Percentiles rank a stretch among this genome's conserved stretches.
These are phyloP conservation scores for Cathartes aura DNA, from an alignment of 2,113 vertebrate genomes.

Conservation along the genomic window DNA sequence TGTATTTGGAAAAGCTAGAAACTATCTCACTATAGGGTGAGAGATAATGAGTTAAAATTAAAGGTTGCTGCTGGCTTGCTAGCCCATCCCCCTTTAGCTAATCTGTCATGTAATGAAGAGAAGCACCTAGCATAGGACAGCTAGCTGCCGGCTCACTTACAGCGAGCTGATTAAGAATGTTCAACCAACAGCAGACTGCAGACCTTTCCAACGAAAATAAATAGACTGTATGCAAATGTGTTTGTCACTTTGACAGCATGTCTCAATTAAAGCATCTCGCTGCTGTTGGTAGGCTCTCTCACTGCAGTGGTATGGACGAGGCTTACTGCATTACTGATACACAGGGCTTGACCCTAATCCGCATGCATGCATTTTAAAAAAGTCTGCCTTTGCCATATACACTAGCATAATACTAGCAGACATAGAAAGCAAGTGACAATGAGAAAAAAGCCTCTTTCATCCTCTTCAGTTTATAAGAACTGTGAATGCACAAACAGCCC, in stretches of 20 bases:
- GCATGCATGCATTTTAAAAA: slow-evolving; percentile 81
- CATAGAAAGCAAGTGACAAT: slow-evolving; percentile 79
- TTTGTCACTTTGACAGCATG: slow-evolving; percentile 97
- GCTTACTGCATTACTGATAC: slow-evolving; percentile 84
- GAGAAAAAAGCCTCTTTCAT: slow-evolving; percentile 78
- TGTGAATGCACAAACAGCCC: slow-evolving; percentile 76
- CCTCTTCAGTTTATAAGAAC: slow-evolving; percentile 76
- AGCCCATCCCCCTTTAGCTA: slow-evolving; percentile 77
- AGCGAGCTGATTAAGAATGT: slow-evolving; percentile 92
- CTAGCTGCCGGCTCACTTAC: slow-evolving; percentile 83
- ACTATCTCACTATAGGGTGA: slow-evolving; percentile 27
- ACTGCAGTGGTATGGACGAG: slow-evolving; percentile 77
- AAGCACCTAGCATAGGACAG: slow-evolving; percentile 78
- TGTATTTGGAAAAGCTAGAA: slow-evolving; percentile 16
- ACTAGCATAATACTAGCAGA: slow-evolving; percentile 79
- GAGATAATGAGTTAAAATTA: slow-evolving; percentile 80
- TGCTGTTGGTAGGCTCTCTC: slow-evolving; percentile 78
- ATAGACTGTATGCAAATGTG: slow-evolving; percentile 96
- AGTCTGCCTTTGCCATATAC: slow-evolving; percentile 70
- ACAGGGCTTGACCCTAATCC: slow-evolving; percentile 81
- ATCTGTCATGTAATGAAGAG: slow-evolving; percentile 87
- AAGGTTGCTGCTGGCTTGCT: slow-evolving; percentile 66
- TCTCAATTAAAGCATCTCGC: slow-evolving; percentile 93
- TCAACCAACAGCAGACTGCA: slow-evolving; percentile 84
- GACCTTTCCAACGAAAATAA: slow-evolving; percentile 86